Base-by-base conservation (phyloP, 2,113 vertebrate genomes). In the Lophura nycthemera region DNA sequence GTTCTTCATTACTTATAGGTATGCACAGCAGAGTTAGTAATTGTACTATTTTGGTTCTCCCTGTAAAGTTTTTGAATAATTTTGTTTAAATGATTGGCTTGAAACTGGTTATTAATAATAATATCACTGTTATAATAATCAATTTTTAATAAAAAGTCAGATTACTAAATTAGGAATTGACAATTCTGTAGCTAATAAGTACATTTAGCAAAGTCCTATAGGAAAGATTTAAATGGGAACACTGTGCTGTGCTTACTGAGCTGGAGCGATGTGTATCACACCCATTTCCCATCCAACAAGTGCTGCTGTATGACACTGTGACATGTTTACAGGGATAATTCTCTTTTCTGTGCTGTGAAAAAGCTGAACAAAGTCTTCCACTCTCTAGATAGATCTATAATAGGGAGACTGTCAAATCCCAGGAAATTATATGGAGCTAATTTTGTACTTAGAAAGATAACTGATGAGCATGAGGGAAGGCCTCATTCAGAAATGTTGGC, bases 41-140 rank as follows among this genome's bases (percentile, higher is more conserved):
- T 72, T 67, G 48, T 54, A 27, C 59, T 84, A 29, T 40, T 82
- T 88, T 80, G 67, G 81, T 92, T 93, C 64, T 94, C 78, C 73
- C 29, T 73, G 47, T 75, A 57, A 86, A 27, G 52, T 88, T 95
- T 96, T 87, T 94, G 67, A 78, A 61, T 2, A 20, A 90, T 80
- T 96, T 89, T 76, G 88, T 96, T 94, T 92, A 95, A 95, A 86
- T 42, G 7, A 47, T 82, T 73, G 87, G 40, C 83, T 94, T 91
- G 54, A 88, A 89, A 82, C n/a, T n/a, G 22, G 10, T 92, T 77
- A 65, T 70, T 82, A 92, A 91, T 93, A 93, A 91, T 94, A 36
- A 45, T 27, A 73, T 82, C 38, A 79, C 47, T 72, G 52, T 83
- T 89, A 81, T n/a, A 95, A 77, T 48, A 87, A 88, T 70, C 30